Evolutionary conservation across 2,113 vertebrate species (phyloP).

Genomic region (Ciconia boyciana): DNA sequence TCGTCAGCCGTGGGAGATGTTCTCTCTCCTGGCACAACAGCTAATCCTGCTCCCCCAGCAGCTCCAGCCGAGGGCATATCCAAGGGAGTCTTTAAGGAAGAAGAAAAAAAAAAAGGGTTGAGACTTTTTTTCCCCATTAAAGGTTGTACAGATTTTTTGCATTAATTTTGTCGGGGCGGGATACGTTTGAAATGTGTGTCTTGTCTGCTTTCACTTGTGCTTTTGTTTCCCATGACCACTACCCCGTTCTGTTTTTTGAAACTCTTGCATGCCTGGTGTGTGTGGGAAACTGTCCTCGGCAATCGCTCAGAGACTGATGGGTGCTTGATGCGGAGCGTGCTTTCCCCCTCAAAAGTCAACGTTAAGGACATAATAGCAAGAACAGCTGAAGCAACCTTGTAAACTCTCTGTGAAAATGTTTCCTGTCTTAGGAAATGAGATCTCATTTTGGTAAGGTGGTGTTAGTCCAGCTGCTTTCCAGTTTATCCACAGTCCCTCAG

Average conservation of each 20-base stretch:
- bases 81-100: neutral
- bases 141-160: neutral
- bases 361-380: neutral
- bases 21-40: neutral
- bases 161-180: neutral
- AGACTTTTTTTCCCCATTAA: neutral
- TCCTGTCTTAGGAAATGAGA: neutral
- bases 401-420: neutral
- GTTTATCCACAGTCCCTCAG: neutral
- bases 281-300: accelerated
- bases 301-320: neutral
- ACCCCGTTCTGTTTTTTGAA: accelerated
- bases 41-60: neutral
- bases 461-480: neutral
- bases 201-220: neutral
- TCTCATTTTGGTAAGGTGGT: neutral
- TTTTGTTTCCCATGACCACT: neutral
- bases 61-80: neutral
- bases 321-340: neutral
- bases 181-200: neutral
- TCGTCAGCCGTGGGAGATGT: accelerated
- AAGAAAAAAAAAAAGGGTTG: neutral
- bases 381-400: neutral
- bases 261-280: too few relatives aligned
- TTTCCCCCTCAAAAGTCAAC: neutral